Evolutionary conservation across 2,888 invertebrate species (phyloP).

Genomic region (Ophion ellenae): DNA sequence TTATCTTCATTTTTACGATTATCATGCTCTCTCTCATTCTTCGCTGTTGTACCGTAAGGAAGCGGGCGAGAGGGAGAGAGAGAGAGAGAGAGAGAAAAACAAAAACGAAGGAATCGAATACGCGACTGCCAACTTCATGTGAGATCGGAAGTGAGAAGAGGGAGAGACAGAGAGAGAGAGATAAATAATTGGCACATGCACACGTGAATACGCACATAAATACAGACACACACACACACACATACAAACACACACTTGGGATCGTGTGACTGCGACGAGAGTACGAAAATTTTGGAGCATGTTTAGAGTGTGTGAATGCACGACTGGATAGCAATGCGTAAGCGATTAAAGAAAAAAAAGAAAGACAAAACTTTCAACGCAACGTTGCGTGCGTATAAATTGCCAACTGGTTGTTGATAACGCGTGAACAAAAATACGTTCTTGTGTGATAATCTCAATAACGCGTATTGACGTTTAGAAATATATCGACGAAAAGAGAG

Average conservation of each 20-base stretch:
- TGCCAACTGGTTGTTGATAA: constrained; percentile 80
- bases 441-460: constrained; percentile 82
- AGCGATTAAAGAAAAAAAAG: constrained; percentile 59
- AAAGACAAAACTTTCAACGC: constrained; percentile 51
- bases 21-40: constrained; percentile 52
- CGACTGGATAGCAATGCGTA: constrained; percentile 56
- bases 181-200: constrained; percentile 43
- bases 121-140: constrained; percentile 69
- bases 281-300: constrained; percentile 55
- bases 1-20: constrained; percentile 43
- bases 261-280: constrained; percentile 68
- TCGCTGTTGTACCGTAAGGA: constrained; percentile 24
- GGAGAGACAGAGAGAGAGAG: constrained; percentile 24
- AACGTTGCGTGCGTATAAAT: constrained; percentile 56
- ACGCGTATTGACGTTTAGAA: constrained; percentile 78
- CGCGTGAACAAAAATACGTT: constrained; percentile 80
- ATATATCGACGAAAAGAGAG: constrained; percentile 31
- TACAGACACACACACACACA: constrained; percentile 26
- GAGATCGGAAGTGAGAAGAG: constrained; percentile 55
- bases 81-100: constrained; percentile 25
- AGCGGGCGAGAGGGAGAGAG: constrained; percentile 25
- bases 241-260: constrained; percentile 60
- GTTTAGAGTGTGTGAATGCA: constrained; percentile 51
- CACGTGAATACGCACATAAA: constrained; percentile 19
- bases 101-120: constrained; percentile 65